Base-by-base conservation (phyloP, 2,113 vertebrate genomes). In the Tyto alba region DNA sequence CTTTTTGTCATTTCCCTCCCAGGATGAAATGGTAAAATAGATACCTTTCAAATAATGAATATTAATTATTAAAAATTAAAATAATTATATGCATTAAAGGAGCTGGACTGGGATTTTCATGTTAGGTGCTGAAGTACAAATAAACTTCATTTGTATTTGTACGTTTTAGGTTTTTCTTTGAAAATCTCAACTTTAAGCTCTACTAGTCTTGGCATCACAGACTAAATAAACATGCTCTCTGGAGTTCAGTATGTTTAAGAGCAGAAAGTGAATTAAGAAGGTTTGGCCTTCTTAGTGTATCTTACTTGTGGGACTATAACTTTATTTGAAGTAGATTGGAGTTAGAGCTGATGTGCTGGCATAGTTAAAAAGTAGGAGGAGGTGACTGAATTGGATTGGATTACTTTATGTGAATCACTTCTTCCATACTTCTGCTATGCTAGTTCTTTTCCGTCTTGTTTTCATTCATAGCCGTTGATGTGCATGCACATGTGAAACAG, bases 221-320 rank as follows among this genome's bases (percentile, higher is more conserved):
- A 59, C 81, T 56, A 64, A 78, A 62, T 80, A 96, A 96, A 85
- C 85, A 67, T 10, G n/a, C 34, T 95, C 34, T 85, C 68, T 55
- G 92, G 64, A 88, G 52, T 36, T 93, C 29, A 76, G 41, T 95
- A 11, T 95, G 60, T 88, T 96, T 95, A 87, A 94, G 71, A 95
- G 93, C 68, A 97, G 92, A 81, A 92, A 32, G 36, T 84, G 55
- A 72, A 55, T 88, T 85, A 27, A 47, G 88, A 47, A 76, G 79
- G 50, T 85, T 97, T 89, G 88, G 69, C 73, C 64, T 81, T 79
- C 52, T 68, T n/a, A 15, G 34, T 52, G 48, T 60, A 13, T 63
- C 76, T 55, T 92, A 23, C 93, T 86, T 90, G 45, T 67, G 92
- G 90, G 72, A 32, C 83, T 93, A 2, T 30, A 43, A 25, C n/a